Evolutionary conservation across 1,140 invertebrate genomes (phyloP), one percentile per base, ranked within the genome.

Genomic region (Mercenaria mercenaria): DNA sequence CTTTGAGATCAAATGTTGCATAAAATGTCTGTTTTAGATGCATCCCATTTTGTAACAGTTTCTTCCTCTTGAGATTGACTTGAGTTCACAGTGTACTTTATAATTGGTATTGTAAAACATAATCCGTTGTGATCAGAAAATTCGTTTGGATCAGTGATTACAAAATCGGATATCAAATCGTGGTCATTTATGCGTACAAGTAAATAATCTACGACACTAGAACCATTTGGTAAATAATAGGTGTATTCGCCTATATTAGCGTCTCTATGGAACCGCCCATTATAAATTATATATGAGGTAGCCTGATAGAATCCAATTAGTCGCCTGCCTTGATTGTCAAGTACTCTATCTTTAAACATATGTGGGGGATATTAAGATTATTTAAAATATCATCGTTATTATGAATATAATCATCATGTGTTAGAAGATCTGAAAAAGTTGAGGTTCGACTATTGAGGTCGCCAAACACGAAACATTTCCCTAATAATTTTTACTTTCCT

Each of bases 281-380:
- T 50, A 50, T 39, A 41, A 6, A 77, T 77, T 8, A 77, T 50
- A 26, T 39, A 43, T 26, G 74, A 41, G 2, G 74, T 77, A 13
- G 74, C 18, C n/a, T 77, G 74, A 50, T 39, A 77, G 11, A 77
- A 50, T 77, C 43, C 74, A n/a, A 77, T 77, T 41, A 77, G n/a
- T 2, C 74, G 74, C 43, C n/a, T 77, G 43, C 74, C 74, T 26
- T 47, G 15, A 15, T 13, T 39, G 41, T 77, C 74, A 15, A 50
- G 4, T 77, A 77, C 13, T 41, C 43, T 23, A 41, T 77, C 41
- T 50, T 50, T 77, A 20, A 39, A 77, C n/a, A 77, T 39, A 41
- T 39, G 74, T 3, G 74, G 37, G 13, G n/a, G 29, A 50, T 77
- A 10, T 47, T 10, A 72, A 26, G 6, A 37, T 72, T 72, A 41